phyloP scores from a whole-genome alignment of 2,797 vertebrate genomes.

The Buceros bicornis region DNA sequence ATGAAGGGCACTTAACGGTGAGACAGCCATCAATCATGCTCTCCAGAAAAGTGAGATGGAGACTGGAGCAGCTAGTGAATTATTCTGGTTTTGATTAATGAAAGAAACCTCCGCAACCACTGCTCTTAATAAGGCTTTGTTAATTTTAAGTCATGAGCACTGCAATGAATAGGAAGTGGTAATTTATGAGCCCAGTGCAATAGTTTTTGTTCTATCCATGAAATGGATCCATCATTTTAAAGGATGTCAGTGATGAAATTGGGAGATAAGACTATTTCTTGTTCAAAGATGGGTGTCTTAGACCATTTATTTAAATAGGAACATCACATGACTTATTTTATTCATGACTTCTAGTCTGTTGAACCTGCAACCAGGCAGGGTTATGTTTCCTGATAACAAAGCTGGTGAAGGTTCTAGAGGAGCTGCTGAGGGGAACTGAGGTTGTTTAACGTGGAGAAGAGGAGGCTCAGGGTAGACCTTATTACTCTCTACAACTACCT shows the following conservation, averaged over 20 bases:
- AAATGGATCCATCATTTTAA: slow-evolving; percentile 53
- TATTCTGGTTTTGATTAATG: slow-evolving; percentile 62
- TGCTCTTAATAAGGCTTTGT: slow-evolving; percentile 55
- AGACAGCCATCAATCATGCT: slow-evolving; percentile 72
- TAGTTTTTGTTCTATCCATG: slow-evolving; percentile 47
- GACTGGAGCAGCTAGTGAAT: slow-evolving; percentile 22
- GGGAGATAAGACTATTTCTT: neutral
- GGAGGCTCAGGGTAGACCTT: no score
- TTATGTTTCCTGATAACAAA: neutral
- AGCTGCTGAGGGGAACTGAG: no score
- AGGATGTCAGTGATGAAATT: neutral
- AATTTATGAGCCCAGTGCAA: slow-evolving; percentile 40
- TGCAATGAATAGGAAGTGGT: slow-evolving; percentile 19
- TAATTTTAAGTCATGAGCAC: slow-evolving; percentile 65
- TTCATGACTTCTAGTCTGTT: neutral
- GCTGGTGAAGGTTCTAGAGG: no score
- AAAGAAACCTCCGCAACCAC: slow-evolving; percentile 34
- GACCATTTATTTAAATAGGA: neutral
- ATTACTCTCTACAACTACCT: no score
- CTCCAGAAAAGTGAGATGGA: neutral
- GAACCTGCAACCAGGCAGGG: neutral
- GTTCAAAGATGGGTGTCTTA: neutral
- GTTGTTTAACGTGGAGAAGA: no score
- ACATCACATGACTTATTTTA: neutral
- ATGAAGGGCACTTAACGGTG: slow-evolving; percentile 97